A percentile compares a stretch with the other conserved stretches of the same genome.
These are phyloP conservation scores for Erynnis tages DNA, from an alignment of 2,888 invertebrate species.

Conservation along the genomic window DNA sequence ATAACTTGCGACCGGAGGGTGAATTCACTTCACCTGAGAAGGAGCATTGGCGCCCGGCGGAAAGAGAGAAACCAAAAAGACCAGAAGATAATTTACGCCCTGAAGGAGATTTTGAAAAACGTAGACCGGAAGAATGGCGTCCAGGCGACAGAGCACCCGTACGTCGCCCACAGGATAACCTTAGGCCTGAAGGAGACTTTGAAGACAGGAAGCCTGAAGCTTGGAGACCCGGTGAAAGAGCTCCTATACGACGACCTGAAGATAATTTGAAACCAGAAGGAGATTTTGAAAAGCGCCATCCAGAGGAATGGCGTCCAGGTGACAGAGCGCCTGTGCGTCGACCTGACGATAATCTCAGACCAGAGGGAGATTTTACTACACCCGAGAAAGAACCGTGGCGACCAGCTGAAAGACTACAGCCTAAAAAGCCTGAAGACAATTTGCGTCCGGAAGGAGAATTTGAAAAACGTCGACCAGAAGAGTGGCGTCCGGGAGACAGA, in stretches of 20 bases:
- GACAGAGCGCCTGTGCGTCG: constrained; percentile 61
- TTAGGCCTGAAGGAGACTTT: constrained; percentile 74
- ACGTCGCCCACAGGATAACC: constrained; percentile 71
- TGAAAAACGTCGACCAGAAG: constrained; percentile 53
- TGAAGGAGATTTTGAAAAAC: constrained; percentile 64
- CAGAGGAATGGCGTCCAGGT: constrained; percentile 67
- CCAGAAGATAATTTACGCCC: constrained; percentile 64
- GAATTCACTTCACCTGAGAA: constrained; percentile 68
- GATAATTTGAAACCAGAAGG: constrained; percentile 83
- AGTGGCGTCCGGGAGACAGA: constrained; percentile 54
- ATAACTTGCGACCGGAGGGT: constrained; percentile 74
- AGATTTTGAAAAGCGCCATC: constrained; percentile 55
- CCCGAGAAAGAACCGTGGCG: constrained; percentile 60
- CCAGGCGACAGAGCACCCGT: constrained; percentile 53
- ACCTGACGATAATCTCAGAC: constrained; percentile 77
- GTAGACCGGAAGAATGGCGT: constrained; percentile 69
- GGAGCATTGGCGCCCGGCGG: constrained; percentile 60
- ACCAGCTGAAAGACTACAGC: constrained; percentile 75
- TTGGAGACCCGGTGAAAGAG: too few species aligned
- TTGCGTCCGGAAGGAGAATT: constrained; percentile 74
- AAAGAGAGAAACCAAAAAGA: constrained; percentile 52
- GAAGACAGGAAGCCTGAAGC: too few species aligned
- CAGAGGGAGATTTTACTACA: constrained; percentile 72
- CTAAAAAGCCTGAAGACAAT: constrained; percentile 81
- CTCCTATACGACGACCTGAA: too few species aligned